These are phyloP conservation scores for Ursus arctos DNA, from an alignment of 2,113 vertebrate species.

Conservation along the genomic window DNA sequence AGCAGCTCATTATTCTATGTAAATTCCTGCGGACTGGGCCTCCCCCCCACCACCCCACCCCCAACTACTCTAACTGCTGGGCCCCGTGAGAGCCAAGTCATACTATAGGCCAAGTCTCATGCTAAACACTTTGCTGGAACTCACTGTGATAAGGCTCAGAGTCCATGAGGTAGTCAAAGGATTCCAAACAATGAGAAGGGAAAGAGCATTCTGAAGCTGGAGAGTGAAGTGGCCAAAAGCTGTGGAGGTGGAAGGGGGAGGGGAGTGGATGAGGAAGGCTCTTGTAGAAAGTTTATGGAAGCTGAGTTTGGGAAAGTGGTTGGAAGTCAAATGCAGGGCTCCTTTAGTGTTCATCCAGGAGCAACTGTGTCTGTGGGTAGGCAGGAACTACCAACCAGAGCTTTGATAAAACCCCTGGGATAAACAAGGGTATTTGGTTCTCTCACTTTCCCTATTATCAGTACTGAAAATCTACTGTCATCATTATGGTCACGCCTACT, in stretches of 20 bases:
- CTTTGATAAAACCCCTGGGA: no score
- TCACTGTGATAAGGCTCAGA: not conserved
- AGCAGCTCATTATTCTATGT: not conserved
- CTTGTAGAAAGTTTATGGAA: not conserved
- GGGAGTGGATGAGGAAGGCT: no score
- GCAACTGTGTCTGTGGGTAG: accelerated
- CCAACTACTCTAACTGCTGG: accelerated
- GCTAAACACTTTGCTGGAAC: not conserved
- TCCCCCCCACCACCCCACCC: no score
- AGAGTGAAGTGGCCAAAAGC: not conserved
- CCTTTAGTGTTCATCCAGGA: not conserved
- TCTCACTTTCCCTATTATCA: not conserved
- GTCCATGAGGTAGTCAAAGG: not conserved
- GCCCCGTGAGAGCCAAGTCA: not conserved
- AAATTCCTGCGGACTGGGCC: not conserved
- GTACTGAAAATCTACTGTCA: not conserved
- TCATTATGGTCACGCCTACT: not conserved
- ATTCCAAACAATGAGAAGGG: not conserved
- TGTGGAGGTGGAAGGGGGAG: not conserved
- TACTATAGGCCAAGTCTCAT: no score
- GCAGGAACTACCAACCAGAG: not conserved
- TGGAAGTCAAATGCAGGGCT: not conserved
- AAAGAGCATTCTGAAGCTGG: accelerated
- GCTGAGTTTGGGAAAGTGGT: no score
- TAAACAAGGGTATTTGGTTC: not conserved